phyloP scores from a whole-genome alignment of 2,888 invertebrate genomes.

The Heliconius hortense region DNA sequence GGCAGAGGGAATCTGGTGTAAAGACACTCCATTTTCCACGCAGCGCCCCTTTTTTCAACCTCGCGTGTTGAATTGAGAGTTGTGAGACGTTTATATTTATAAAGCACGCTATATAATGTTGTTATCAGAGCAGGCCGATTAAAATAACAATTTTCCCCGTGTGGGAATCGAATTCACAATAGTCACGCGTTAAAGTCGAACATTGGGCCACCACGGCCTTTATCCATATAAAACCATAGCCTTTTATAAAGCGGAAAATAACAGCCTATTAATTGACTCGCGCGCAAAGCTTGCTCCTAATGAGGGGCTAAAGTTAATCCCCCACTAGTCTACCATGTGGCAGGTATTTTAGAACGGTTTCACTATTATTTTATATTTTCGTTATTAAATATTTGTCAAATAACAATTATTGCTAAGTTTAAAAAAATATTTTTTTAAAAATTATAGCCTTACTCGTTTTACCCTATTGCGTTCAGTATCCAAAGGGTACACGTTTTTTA shows the following conservation, averaged over 20 bases:
- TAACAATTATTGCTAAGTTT: not conserved
- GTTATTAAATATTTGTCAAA: not conserved
- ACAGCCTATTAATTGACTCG: slow-evolving; percentile 9
- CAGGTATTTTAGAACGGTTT: not conserved
- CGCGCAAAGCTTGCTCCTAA: slow-evolving; percentile 17
- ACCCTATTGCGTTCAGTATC: too few species aligned
- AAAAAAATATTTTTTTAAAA: too few species aligned
- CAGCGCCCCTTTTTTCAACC: too few species aligned
- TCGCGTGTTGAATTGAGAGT: too few species aligned
- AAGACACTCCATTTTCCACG: too few species aligned
- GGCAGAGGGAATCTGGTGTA: too few species aligned
- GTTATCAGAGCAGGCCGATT: not conserved
- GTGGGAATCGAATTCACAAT: not conserved
- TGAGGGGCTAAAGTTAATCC: slow-evolving; percentile 16
- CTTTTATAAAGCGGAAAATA: slow-evolving; percentile 10
- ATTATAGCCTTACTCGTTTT: too few species aligned
- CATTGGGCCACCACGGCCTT: not conserved
- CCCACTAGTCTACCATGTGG: slow-evolving; percentile 4
- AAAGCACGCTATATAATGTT: too few species aligned
- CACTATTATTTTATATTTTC: slow-evolving; percentile 12
- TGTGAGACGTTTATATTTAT: too few species aligned
- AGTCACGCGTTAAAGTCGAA: not conserved
- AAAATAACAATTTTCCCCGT: not conserved
- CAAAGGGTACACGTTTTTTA: too few species aligned
- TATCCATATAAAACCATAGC: slow-evolving; percentile 10